phyloP scores from a whole-genome alignment of 2,113 vertebrate genomes.

The Martes martes region DNA sequence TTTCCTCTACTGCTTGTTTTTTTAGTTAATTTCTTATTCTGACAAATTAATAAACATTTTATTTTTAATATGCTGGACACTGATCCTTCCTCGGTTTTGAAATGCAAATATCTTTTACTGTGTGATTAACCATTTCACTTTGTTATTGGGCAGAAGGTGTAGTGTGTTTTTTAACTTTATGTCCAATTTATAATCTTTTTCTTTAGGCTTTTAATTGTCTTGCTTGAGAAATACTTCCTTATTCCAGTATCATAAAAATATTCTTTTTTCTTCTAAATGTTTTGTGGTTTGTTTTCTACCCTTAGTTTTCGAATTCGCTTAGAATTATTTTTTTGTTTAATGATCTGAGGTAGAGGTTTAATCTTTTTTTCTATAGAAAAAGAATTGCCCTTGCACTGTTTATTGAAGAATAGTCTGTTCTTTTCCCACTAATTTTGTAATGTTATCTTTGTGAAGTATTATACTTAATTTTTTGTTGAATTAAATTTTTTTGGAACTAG shows the following conservation, averaged over 20 bases:
- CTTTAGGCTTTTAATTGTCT: background rate
- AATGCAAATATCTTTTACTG: background rate
- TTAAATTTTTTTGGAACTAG: background rate
- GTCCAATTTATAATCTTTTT: background rate
- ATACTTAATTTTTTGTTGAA: background rate
- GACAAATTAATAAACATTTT: background rate
- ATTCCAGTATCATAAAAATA: background rate
- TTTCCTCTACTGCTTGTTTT: background rate
- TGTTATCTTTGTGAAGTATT: background rate
- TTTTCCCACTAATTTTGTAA: background rate
- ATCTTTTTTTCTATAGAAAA: background rate
- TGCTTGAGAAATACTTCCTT: background rate
- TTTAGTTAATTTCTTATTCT: background rate
- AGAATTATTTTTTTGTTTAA: conserved; percentile 31
- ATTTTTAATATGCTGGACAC: background rate
- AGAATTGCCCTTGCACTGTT: background rate
- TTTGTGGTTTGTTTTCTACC: background rate
- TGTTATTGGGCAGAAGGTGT: background rate
- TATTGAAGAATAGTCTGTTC: background rate
- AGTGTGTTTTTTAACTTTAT: conserved; percentile 32
- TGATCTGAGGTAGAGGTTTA: background rate
- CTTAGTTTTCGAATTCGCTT: background rate
- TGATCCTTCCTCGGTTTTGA: background rate
- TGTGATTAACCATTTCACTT: background rate
- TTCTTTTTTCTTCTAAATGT: background rate